A percentile compares a stretch with the other conserved stretches of the same genome.
These are phyloP conservation scores for Notoglanidium macrostoma DNA, from an alignment of 2,797 vertebrate species.

Conservation along the genomic window DNA sequence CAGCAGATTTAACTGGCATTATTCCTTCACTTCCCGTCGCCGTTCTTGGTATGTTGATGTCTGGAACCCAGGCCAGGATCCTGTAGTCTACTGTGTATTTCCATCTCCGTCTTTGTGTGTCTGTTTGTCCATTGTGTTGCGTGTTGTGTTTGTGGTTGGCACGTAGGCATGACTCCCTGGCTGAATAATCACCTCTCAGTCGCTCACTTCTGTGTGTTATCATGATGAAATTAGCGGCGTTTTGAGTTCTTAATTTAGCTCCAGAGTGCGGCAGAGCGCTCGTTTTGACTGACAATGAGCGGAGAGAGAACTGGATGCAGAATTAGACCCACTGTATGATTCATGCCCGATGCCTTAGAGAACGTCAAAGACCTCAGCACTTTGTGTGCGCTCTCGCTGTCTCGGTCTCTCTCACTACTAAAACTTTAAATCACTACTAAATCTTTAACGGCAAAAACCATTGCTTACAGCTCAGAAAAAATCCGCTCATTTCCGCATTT, in stretches of 20 bases:
- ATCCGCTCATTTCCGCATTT: background rate
- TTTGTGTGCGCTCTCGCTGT: background rate
- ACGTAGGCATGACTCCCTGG: background rate
- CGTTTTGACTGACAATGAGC: slow-evolving; percentile 3
- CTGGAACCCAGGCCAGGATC: background rate
- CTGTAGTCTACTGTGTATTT: background rate
- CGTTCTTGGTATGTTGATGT: background rate
- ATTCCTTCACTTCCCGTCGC: background rate
- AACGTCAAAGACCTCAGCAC: background rate
- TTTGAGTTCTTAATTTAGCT: slow-evolving; percentile 11
- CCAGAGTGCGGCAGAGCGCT: background rate
- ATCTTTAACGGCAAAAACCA: background rate
- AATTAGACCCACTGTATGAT: slow-evolving; percentile 65
- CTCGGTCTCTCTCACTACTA: no score
- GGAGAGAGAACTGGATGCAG: slow-evolving; percentile 28
- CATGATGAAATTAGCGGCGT: background rate
- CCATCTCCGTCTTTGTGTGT: background rate
- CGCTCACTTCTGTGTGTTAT: background rate
- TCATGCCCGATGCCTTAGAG: slow-evolving; percentile 59
- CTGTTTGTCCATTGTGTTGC: background rate
- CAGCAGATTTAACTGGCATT: background rate
- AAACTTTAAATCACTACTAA: background rate
- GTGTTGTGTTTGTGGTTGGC: background rate
- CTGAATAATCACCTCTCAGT: background rate
- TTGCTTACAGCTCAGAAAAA: background rate